Conservation (phyloP, 2,797 vertebrate genomes). For the Phalanger gymnotis region DNA sequence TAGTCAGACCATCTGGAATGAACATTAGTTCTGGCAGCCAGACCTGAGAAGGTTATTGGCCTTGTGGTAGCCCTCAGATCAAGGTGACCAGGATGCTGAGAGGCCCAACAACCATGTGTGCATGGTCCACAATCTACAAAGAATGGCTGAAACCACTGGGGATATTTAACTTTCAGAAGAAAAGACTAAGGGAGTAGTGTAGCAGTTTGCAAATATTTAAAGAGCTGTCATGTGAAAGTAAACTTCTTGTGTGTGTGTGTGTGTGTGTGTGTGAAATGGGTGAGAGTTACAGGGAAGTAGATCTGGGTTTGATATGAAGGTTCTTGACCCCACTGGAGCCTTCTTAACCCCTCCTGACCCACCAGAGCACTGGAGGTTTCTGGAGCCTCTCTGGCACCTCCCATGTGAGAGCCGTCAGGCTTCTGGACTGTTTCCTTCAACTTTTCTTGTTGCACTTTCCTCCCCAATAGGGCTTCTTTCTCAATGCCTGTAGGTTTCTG, state of each 20-base stretch:
- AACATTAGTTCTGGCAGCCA: background rate
- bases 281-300: background rate
- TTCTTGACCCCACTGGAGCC: background rate
- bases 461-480: background rate
- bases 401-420: background rate
- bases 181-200: background rate
- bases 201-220: background rate
- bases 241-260: background rate
- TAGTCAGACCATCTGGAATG: background rate
- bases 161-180: background rate
- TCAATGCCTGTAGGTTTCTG: background rate
- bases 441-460: background rate
- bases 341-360: background rate
- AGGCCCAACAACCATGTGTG: background rate
- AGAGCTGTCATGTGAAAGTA: background rate
- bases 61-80: background rate
- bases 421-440: background rate
- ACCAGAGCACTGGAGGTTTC: background rate
- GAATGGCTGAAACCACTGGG: background rate
- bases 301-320: background rate
- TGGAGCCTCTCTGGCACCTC: background rate
- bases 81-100: background rate
- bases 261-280: background rate
- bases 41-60: background rate
- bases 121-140: background rate